Evolutionary conservation across 2,888 invertebrate species (phyloP).

Genomic region (Mesoligia furuncula): DNA sequence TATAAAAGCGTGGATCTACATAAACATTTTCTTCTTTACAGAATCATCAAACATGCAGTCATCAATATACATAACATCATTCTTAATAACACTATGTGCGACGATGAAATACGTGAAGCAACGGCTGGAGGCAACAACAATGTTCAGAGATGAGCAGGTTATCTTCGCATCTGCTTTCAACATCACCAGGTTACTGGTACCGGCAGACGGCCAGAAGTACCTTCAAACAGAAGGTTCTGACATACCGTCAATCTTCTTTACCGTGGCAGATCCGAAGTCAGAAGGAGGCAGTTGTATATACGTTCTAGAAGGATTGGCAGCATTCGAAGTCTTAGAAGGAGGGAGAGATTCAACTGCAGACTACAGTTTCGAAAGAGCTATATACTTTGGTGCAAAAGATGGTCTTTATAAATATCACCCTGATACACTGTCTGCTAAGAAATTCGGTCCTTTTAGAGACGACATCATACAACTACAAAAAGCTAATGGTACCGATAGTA

Average conservation of each 20-base stretch:
- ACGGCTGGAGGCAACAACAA: conserved; percentile 31
- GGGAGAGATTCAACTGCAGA: conserved; percentile 81
- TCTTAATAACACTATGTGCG: conserved; percentile 36
- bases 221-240: conserved; percentile 73
- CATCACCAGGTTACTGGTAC: conserved; percentile 79
- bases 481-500: conserved; percentile 76
- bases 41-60: conserved; percentile 32
- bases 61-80: conserved; percentile 15
- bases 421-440: conserved; percentile 78
- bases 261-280: conserved; percentile 74
- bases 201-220: conserved; percentile 74
- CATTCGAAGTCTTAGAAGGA: conserved; percentile 81
- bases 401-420: conserved; percentile 79
- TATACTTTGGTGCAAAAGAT: conserved; percentile 80
- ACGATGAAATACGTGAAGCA: conserved; percentile 12
- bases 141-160: conserved; percentile 77
- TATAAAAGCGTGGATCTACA: background rate
- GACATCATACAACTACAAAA: conserved; percentile 82
- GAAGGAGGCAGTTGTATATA: conserved; percentile 82
- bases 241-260: conserved; percentile 81
- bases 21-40: conserved; percentile 9
- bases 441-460: conserved; percentile 77
- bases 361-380: conserved; percentile 72
- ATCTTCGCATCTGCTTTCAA: conserved; percentile 79
- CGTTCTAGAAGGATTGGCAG: conserved; percentile 82